Base-by-base conservation (phyloP, 1,140 invertebrate genomes). In the Charaxes varanes region DNA sequence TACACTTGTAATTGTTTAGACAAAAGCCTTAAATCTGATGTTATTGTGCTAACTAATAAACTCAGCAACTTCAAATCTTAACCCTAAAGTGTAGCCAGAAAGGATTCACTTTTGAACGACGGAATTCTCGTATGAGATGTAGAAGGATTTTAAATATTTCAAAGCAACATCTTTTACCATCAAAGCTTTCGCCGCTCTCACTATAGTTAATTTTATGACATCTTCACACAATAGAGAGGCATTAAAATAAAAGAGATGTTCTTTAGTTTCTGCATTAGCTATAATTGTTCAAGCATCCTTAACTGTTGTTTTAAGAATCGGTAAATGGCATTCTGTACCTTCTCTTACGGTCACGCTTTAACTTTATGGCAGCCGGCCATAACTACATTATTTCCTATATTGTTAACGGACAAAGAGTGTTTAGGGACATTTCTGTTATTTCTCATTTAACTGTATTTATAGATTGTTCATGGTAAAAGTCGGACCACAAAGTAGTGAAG, bases 1-100 rank as follows among this genome's bases (percentile, higher is more conserved):
- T 76, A 66, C 67, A 58, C 43, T 35, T 56, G 61, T 81, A 78
- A 78, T 81, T 81, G 77, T 81, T 81, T 78, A 78, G 71, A 78
- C 72, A 81, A 80, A 65, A 44, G 48, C 36, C 15, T 55, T 53
- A 44, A 26, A 38, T 42, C 33, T 44, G 31, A 50, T 21, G 37
- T 43, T 41, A 38, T 47, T 48, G 19, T 14, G 34, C 37, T 18
- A 19, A 35, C 37, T 41, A 37, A 31, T 22, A 49, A 10, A 13
- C 1, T 6, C 5, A 3, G 26, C 6, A 13, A 15, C n/a, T 35
- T 4, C 4, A n/a, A 65, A 33, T 49, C 32, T 44, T 10, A 21
- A 38, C 28, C 30, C 40, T 57, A 59, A 26, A 3, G 2, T n/a
- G 3, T 4, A 10, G 13, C 8, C n/a, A 4, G 30, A 19, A 61